Evolutionary conservation across 2,888 invertebrate genomes (phyloP).

Genomic region (Drosophila kuntzei): DNA sequence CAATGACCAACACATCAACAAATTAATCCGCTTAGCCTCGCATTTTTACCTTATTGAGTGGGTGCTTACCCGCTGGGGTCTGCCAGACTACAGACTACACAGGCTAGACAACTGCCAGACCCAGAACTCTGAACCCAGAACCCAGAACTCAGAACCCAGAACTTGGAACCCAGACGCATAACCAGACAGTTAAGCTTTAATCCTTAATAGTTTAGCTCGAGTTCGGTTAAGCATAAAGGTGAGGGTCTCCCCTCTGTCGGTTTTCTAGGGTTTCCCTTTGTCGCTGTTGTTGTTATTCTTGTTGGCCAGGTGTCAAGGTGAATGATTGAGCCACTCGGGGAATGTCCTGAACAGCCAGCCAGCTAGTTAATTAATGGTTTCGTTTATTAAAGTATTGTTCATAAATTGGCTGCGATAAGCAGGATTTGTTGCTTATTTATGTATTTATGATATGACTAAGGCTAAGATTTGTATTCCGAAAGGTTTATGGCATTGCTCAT

Average conservation of each 20-base stretch:
- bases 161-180: conserved; percentile 54
- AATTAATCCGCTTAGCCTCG: conserved; percentile 75
- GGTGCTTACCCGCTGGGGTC: conserved; percentile 55
- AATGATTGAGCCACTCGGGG: conserved; percentile 56
- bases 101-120: conserved; percentile 70
- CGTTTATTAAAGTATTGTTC: conserved; percentile 45
- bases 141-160: conserved; percentile 2
- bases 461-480: background rate
- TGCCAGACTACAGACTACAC: conserved; percentile 15
- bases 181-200: conserved; percentile 76
- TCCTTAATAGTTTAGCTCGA: conserved; percentile 65
- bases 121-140: conserved; percentile 17
- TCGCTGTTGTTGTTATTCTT: conserved; percentile 1
- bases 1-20: conserved; percentile 72
- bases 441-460: conserved; percentile 13
- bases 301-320: conserved; percentile 62
- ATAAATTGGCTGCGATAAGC: conserved; percentile 37
- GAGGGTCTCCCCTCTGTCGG: too few relatives aligned
- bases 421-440: conserved; percentile 3
- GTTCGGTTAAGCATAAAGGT: background rate
- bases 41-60: conserved; percentile 62
- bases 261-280: conserved; percentile 62
- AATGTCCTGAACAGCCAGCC: conserved; percentile 40
- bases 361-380: conserved; percentile 63
- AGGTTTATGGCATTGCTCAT: background rate